Conservation (phyloP, 2,113 vertebrate genomes). For the Monopterus albus region DNA sequence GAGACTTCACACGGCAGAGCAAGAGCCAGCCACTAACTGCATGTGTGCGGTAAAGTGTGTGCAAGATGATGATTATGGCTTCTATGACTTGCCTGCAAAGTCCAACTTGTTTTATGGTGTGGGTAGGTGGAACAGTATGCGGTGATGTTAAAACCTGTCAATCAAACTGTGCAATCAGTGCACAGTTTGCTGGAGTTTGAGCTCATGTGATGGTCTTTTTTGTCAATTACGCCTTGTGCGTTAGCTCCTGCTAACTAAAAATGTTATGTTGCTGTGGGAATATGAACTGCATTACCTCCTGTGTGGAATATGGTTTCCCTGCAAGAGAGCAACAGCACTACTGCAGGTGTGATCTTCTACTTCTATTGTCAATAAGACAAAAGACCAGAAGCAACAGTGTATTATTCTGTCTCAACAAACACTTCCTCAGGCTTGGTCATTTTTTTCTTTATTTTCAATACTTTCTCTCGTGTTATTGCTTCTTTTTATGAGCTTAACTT, state of each 20-base stretch:
- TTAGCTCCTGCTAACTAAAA: not conserved
- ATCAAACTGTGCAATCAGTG: too few relatives aligned
- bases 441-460: too few relatives aligned
- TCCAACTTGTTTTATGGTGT: slow-evolving; percentile 31
- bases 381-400: too few relatives aligned
- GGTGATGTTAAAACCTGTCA: too few relatives aligned
- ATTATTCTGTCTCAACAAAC: too few relatives aligned
- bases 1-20: slow-evolving; percentile 38
- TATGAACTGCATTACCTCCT: not conserved
- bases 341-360: too few relatives aligned
- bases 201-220: not conserved
- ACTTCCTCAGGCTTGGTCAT: too few relatives aligned
- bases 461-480: too few relatives aligned
- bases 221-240: not conserved
- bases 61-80: slow-evolving; percentile 24
- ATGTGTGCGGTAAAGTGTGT: slow-evolving; percentile 37
- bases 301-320: not conserved
- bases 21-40: slow-evolving; percentile 14
- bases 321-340: too few relatives aligned
- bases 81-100: slow-evolving; percentile 12
- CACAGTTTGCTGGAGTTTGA: not conserved
- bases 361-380: too few relatives aligned
- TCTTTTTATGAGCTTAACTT: not conserved
- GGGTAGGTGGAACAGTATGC: not conserved
- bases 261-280: not conserved